Evolutionary conservation across 1,140 invertebrate genomes (phyloP).

Genomic region (Myzus persicae): DNA sequence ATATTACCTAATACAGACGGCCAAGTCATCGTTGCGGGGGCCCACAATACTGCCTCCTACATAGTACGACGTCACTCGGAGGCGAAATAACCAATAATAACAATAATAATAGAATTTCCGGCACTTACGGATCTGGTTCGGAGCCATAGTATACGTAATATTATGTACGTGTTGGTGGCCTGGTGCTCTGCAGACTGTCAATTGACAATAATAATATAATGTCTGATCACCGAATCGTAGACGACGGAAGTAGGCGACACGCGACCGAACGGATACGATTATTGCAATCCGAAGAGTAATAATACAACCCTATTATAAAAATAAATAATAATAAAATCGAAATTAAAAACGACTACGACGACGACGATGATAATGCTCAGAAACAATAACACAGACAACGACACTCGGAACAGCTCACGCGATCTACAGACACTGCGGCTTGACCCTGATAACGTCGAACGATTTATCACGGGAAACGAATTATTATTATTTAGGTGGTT

Average conservation of each 20-base stretch:
- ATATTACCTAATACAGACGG: background rate
- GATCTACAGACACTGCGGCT: background rate
- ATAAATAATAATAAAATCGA: background rate
- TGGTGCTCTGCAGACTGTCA: background rate
- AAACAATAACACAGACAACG: background rate
- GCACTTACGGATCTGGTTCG: background rate
- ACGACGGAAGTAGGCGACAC: background rate
- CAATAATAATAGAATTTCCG: background rate
- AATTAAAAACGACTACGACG: no score
- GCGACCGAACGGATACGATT: background rate
- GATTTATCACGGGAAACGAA: constrained; percentile 33
- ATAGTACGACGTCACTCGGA: background rate
- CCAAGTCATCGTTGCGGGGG: background rate
- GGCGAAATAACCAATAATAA: background rate
- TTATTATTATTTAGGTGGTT: constrained; percentile 7
- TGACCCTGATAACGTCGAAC: constrained; percentile 53
- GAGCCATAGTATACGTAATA: background rate
- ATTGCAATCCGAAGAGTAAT: background rate
- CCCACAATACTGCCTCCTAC: background rate
- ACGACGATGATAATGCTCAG: background rate
- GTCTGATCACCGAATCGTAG: background rate
- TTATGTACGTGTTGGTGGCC: background rate
- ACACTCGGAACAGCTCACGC: background rate
- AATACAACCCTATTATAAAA: background rate
- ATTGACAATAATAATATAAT: no score